A percentile compares a stretch with the other conserved stretches of the same genome.
These are phyloP conservation scores for Philopedon plagiatum DNA, from an alignment of 2,888 invertebrate genomes.

Conservation along the genomic window DNA sequence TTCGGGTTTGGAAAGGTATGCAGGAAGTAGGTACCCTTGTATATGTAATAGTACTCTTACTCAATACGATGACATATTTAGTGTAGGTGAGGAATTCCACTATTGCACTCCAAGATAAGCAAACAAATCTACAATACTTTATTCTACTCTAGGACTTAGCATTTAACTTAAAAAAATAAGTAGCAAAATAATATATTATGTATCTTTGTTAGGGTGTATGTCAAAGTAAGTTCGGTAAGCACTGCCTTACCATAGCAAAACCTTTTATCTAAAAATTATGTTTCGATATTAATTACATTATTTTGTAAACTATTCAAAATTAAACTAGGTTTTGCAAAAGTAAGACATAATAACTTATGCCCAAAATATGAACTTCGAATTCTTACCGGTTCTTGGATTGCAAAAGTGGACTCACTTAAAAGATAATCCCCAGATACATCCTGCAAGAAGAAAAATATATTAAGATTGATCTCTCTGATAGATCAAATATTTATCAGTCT, in stretches of 20 bases:
- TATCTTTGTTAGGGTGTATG: slow-evolving; percentile 9
- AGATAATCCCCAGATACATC: slow-evolving; percentile 42
- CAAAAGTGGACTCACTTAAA: slow-evolving; percentile 51
- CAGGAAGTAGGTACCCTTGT: too few relatives aligned
- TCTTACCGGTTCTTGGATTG: slow-evolving; percentile 50
- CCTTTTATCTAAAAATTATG: neutral
- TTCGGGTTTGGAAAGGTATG: too few relatives aligned
- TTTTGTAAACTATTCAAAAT: neutral
- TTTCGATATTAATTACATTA: neutral
- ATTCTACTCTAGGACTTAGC: slow-evolving; percentile 35
- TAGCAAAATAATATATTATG: slow-evolving; percentile 12
- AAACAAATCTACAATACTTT: slow-evolving; percentile 36
- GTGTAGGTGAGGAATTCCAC: slow-evolving; percentile 45
- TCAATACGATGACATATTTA: neutral
- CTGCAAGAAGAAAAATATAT: slow-evolving; percentile 45
- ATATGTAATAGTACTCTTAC: neutral
- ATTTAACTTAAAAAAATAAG: slow-evolving; percentile 11
- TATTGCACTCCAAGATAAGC: slow-evolving; percentile 48
- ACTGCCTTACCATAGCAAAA: slow-evolving; percentile 6
- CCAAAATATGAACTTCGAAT: slow-evolving; percentile 28
- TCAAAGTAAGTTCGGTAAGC: slow-evolving; percentile 8
- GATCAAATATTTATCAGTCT: neutral
- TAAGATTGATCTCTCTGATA: neutral
- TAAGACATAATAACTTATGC: slow-evolving; percentile 3
- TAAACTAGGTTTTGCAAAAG: neutral